A percentile compares a stretch with the other conserved stretches of the same genome.
Evolutionary conservation across 2,888 invertebrate species (phyloP).

Genomic region (Erannis defoliaria): DNA sequence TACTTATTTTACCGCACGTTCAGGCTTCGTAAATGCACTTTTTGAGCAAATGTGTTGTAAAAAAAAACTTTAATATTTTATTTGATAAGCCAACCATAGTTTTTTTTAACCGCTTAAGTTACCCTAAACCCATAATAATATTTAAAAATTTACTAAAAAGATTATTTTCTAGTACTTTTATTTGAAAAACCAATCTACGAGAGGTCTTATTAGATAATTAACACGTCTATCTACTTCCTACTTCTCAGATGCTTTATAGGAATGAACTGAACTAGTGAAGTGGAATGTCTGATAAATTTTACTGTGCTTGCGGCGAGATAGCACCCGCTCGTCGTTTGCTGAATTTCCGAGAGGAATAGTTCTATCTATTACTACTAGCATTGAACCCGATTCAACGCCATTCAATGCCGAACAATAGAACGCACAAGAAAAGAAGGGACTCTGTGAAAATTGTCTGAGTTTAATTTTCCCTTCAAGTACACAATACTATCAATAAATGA

Average conservation of each 20-base stretch:
- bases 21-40: too few species aligned
- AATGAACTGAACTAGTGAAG: slow-evolving; percentile 49
- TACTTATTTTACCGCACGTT: too few species aligned
- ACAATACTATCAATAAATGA: background rate
- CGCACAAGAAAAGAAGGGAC: slow-evolving; percentile 49
- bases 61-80: too few species aligned
- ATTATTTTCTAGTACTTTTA: background rate
- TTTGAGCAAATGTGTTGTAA: too few species aligned
- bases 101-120: too few species aligned
- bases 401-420: slow-evolving; percentile 42
- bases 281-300: slow-evolving; percentile 61
- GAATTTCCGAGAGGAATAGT: slow-evolving; percentile 58
- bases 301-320: slow-evolving; percentile 55
- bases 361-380: slow-evolving; percentile 56
- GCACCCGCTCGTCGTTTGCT: slow-evolving; percentile 46
- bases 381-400: slow-evolving; percentile 55
- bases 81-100: too few species aligned
- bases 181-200: background rate
- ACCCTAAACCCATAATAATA: too few species aligned
- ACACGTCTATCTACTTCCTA: slow-evolving; percentile 1
- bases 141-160: background rate
- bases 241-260: slow-evolving; percentile 17
- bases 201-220: slow-evolving; percentile 14
- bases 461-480: background rate
- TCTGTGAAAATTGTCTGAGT: slow-evolving; percentile 19